These are phyloP conservation scores for Halesus radiatus DNA, from an alignment of 1,140 invertebrate genomes.

Conservation along the genomic window DNA sequence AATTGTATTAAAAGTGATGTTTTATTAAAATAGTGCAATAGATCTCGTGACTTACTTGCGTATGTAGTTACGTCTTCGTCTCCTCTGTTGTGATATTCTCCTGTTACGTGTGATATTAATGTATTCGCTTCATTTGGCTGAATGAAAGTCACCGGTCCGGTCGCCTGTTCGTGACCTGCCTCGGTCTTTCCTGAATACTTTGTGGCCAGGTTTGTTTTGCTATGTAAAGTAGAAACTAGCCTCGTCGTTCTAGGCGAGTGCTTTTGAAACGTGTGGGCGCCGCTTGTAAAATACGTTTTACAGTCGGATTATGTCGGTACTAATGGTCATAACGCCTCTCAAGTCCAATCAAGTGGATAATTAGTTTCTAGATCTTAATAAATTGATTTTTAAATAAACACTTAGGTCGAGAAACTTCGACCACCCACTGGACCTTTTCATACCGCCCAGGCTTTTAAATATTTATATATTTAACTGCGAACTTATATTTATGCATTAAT, in stretches of 20 bases:
- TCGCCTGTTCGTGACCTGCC: constrained; percentile 34
- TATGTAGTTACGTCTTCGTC: no score
- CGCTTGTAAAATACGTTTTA: background rate
- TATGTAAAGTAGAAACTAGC: constrained; percentile 18
- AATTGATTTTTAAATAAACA: constrained; percentile 17
- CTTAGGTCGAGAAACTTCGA: no score
- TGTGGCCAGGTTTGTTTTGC: background rate
- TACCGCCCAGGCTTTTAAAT: no score
- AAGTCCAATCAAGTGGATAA: constrained; percentile 22
- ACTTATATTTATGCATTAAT: no score
- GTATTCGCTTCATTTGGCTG: constrained; percentile 15
- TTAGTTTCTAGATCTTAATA: background rate
- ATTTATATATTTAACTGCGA: no score
- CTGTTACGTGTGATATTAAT: background rate
- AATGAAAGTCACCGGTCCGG: constrained; percentile 33
- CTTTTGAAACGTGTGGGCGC: constrained; percentile 3
- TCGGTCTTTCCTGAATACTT: constrained; percentile 2
- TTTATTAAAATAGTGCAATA: no score
- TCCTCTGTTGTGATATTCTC: background rate
- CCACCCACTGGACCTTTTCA: no score
- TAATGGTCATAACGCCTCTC: constrained; percentile 2
- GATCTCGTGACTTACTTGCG: no score
- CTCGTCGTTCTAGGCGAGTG: background rate
- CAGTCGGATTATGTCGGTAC: constrained; percentile 16
- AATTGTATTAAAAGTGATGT: no score